These are phyloP conservation scores for Amblyjoppa proteus DNA, from an alignment of 2,888 invertebrate species.

Conservation along the genomic window DNA sequence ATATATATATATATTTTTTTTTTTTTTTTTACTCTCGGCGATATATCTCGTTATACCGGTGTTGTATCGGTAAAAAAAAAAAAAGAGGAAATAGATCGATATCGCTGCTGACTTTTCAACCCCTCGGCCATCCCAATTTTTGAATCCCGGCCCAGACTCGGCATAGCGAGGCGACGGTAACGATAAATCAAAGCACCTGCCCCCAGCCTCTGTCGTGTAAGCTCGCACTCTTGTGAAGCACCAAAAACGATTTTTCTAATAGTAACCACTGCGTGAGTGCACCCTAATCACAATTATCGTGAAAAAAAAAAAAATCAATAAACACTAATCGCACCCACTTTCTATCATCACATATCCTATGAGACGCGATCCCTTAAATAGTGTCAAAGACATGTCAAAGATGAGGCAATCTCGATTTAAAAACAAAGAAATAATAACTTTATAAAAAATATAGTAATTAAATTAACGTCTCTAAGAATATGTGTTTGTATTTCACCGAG, in stretches of 20 bases:
- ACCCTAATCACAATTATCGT: constrained; percentile 67
- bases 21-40: not conserved
- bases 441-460: not conserved
- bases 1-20: not conserved
- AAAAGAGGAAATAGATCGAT: constrained; percentile 58
- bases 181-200: constrained; percentile 80
- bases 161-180: constrained; percentile 75
- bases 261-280: constrained; percentile 62
- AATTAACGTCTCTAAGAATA: constrained; percentile 17
- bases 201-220: constrained; percentile 76
- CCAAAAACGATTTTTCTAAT: constrained; percentile 71
- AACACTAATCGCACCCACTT: constrained; percentile 67
- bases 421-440: not conserved
- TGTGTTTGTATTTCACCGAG: constrained; percentile 69
- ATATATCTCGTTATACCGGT: constrained; percentile 10
- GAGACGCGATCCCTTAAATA: constrained; percentile 32
- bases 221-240: constrained; percentile 83
- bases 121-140: constrained; percentile 15
- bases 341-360: constrained; percentile 61
- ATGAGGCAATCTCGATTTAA: not conserved
- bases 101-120: not conserved
- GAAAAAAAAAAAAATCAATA: not conserved
- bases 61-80: constrained; percentile 25
- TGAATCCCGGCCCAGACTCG: constrained; percentile 77
- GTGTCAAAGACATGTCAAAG: not conserved